A percentile compares a stretch with the other conserved stretches of the same genome.
phyloP scores from a whole-genome alignment of 1,140 invertebrate species.

The Cydia amplana region DNA sequence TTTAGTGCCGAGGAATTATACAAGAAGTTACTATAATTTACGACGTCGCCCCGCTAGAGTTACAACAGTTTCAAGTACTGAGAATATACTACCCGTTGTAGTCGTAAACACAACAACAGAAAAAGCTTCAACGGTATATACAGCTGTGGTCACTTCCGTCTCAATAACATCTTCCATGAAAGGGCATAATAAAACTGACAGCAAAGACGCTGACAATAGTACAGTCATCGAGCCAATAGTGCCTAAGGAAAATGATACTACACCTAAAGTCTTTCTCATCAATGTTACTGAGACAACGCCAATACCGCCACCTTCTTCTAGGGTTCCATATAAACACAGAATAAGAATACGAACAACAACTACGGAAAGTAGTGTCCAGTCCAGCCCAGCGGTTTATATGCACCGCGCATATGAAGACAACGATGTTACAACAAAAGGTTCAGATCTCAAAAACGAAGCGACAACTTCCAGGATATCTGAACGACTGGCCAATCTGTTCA shows the following conservation, averaged over 20 bases:
- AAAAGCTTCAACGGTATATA: conserved; percentile 73
- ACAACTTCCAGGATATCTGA: conserved; percentile 61
- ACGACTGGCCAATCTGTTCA: conserved; percentile 54
- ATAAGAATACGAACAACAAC: conserved; percentile 70
- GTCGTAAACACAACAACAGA: conserved; percentile 62
- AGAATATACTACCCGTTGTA: conserved; percentile 46
- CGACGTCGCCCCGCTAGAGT: conserved; percentile 62
- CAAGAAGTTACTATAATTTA: conserved; percentile 66
- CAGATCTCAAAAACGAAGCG: conserved; percentile 52
- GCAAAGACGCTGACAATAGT: conserved; percentile 53
- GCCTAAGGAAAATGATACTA: not conserved
- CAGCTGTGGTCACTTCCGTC: conserved; percentile 78
- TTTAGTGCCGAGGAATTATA: conserved; percentile 58
- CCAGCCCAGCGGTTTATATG: conserved; percentile 43
- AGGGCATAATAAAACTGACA: conserved; percentile 71
- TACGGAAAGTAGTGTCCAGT: conserved; percentile 51
- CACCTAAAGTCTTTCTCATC: conserved; percentile 33
- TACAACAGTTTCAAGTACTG: conserved; percentile 57
- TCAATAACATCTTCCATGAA: conserved; percentile 77
- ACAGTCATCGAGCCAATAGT: conserved; percentile 40
- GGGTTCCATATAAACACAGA: conserved; percentile 55
- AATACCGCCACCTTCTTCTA: conserved; percentile 43
- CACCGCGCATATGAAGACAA: conserved; percentile 46
- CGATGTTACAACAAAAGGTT: conserved; percentile 47
- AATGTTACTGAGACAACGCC: conserved; percentile 60